Evolutionary conservation across 2,797 vertebrate genomes (phyloP).

Genomic region (Bradypus variegatus): DNA sequence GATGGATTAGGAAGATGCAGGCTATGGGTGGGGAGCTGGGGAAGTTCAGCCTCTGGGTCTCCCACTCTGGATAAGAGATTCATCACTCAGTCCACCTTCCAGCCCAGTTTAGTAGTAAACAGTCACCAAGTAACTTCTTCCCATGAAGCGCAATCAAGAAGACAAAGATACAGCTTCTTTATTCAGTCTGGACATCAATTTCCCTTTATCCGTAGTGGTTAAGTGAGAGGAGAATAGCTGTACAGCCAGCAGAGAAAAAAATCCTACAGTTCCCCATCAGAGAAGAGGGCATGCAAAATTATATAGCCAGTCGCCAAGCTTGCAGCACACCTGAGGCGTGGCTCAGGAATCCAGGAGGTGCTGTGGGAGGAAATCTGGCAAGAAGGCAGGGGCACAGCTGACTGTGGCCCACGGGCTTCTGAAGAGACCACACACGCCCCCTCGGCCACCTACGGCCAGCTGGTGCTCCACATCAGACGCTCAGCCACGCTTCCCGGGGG

Average conservation of each 20-base stretch:
- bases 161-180: neutral
- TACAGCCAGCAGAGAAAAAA: neutral
- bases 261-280: neutral
- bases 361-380: constrained; percentile 58
- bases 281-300: neutral
- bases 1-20: neutral
- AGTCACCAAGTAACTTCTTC: neutral
- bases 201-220: neutral
- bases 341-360: constrained; percentile 22
- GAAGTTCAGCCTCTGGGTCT: neutral
- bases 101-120: neutral
- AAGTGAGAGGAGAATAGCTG: neutral
- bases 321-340: constrained; percentile 41
- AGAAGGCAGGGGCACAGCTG: constrained; percentile 59
- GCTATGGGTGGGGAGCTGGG: neutral
- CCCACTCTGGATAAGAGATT: neutral
- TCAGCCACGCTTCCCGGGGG: constrained; percentile 32
- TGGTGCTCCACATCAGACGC: constrained; percentile 48
- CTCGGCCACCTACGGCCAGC: constrained; percentile 63
- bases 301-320: neutral
- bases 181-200: neutral
- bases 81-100: neutral
- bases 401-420: constrained; percentile 51
- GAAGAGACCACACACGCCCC: constrained; percentile 39
- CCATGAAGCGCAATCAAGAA: neutral